Evolutionary conservation across 2,888 invertebrate species (phyloP), one percentile per base, ranked within the genome.

Genomic region (Heteromurus nitidus): DNA sequence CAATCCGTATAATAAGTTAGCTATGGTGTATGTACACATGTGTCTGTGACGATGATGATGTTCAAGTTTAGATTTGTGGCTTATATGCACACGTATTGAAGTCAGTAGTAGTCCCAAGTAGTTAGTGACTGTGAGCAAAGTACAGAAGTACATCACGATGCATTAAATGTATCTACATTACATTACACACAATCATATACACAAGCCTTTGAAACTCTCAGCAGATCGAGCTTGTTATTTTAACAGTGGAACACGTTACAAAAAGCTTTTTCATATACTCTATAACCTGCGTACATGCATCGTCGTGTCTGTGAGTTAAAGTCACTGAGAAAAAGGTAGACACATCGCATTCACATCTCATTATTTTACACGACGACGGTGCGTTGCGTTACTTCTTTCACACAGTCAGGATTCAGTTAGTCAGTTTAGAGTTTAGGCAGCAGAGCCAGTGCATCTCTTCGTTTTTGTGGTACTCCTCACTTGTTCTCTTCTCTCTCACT

Each of bases 361-460:
- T 70, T 58, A 50, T 62, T 62, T 62, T 55, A 72, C 60, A 72
- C 72, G 47, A 55, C 55, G n/a, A 47, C n/a, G 24, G 18, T 55
- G 11, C 55, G 13, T 44, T 58, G 28, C 18, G 58, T 30, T 58
- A 28, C n/a, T 50, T 50, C n/a, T 28, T 28, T 44, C 53, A 68
- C 70, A 70, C 58, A 70, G n/a, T 30, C 60, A 58, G 72, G 62
- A 62, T 62, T 16, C 62, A 62, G 24, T 26, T 69, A 50, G 20
- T n/a, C 53, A 72, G 55, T 26, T n/a, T n/a, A n/a, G n/a, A n/a
- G n/a, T n/a, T n/a, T n/a, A n/a, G n/a, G n/a, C n/a, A n/a, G n/a
- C n/a, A n/a, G n/a, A n/a, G n/a, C n/a, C 70, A 70, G 58, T 72
- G 47, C 72, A 60, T 72, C 72, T 36, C 62, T 30, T 47, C 30